Evolutionary conservation across 2,888 invertebrate genomes (phyloP).

Genomic region (Polydrusus pterygomalis): DNA sequence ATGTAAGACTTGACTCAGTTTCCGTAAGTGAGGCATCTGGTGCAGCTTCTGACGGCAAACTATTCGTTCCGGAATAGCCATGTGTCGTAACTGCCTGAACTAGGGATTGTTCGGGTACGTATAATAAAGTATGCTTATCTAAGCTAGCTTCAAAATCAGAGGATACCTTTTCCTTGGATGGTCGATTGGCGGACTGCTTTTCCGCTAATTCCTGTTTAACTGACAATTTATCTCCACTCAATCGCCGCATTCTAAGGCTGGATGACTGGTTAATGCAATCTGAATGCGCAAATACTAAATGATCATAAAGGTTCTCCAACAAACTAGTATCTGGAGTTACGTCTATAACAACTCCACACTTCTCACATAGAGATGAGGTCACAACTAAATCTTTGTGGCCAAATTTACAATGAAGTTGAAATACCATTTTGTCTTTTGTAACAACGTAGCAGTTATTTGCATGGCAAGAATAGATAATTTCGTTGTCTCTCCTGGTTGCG

Average conservation of each 20-base stretch:
- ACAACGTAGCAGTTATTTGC: slow-evolving; percentile 65
- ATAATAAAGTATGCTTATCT: slow-evolving; percentile 4
- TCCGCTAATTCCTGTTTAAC: slow-evolving; percentile 60
- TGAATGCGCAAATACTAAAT: slow-evolving; percentile 58
- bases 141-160: slow-evolving; percentile 8
- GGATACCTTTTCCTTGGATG: slow-evolving; percentile 5
- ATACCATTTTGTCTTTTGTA: slow-evolving; percentile 62
- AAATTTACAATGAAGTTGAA: slow-evolving; percentile 66
- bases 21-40: not conserved
- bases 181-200: not conserved
- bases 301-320: slow-evolving; percentile 61
- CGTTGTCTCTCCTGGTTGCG: slow-evolving; percentile 56
- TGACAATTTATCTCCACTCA: slow-evolving; percentile 73
- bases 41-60: not conserved
- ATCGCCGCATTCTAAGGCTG: slow-evolving; percentile 37
- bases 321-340: slow-evolving; percentile 52
- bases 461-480: slow-evolving; percentile 64
- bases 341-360: slow-evolving; percentile 56
- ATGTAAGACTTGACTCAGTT: not conserved
- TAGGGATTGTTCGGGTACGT: not conserved
- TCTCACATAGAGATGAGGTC: slow-evolving; percentile 57
- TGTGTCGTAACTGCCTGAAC: slow-evolving; percentile 1
- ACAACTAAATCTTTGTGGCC: slow-evolving; percentile 60
- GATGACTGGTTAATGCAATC: slow-evolving; percentile 47
- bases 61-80: not conserved